Conservation (phyloP, 2,797 vertebrate genomes). For the Acipenser transmontanus region DNA sequence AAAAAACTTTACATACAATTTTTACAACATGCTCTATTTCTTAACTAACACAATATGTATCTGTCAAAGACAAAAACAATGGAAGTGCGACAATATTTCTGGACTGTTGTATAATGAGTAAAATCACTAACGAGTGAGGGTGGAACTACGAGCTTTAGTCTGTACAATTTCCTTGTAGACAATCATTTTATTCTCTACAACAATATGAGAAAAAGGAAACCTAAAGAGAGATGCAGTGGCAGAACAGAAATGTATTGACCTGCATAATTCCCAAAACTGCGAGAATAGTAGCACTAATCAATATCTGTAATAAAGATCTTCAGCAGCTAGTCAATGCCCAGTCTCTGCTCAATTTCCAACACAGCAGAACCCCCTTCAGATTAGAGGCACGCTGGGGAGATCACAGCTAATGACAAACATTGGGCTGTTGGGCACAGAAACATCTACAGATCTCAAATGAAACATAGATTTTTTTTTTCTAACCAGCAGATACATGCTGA, state of each 20-base stretch:
- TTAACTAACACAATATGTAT: no score
- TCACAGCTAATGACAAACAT: constrained; percentile 59
- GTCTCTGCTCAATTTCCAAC: neutral
- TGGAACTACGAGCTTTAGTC: no score
- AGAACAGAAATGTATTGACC: neutral
- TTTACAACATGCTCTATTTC: no score
- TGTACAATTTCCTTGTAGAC: no score
- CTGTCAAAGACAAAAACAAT: no score
- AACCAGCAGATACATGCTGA: constrained; percentile 47
- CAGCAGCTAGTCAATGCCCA: constrained; percentile 17
- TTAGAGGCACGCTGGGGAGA: constrained; percentile 52
- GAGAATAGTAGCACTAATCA: constrained; percentile 30
- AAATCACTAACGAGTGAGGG: no score
- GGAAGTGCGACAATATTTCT: no score
- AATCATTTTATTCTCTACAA: no score
- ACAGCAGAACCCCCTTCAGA: constrained; percentile 21
- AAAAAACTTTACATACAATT: no score
- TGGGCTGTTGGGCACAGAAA: constrained; percentile 48
- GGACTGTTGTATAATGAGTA: no score
- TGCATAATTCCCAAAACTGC: neutral
- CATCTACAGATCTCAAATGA: constrained; percentile 53
- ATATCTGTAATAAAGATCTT: constrained; percentile 56
- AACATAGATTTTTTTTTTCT: constrained; percentile 58
- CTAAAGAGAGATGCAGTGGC: neutral
- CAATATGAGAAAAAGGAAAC: no score